phyloP scores from a whole-genome alignment of 2,113 vertebrate species.

The Pseudorectes ferrugineus region DNA sequence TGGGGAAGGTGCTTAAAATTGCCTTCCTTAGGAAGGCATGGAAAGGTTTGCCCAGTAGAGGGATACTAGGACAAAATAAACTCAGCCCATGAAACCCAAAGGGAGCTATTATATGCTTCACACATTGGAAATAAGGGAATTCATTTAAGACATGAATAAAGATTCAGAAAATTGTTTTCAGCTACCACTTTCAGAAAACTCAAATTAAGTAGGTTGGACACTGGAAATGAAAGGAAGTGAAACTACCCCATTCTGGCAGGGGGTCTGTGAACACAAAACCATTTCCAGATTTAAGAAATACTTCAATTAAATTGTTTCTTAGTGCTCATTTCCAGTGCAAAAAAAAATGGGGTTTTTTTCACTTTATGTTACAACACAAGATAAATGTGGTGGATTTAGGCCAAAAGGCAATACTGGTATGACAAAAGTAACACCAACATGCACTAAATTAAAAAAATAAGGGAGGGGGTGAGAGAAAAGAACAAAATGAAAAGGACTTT shows the following conservation, averaged over 20 bases:
- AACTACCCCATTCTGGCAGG: neutral
- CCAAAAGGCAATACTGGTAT: neutral
- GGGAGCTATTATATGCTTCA: neutral
- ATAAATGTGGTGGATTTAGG: neutral
- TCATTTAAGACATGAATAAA: conserved; percentile 8
- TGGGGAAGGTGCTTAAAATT: neutral
- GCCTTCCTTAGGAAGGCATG: neutral
- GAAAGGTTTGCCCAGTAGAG: conserved; percentile 2
- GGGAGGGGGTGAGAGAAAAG: neutral
- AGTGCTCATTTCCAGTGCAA: neutral
- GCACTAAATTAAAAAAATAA: neutral
- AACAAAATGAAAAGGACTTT: neutral
- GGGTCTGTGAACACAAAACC: conserved; percentile 42
- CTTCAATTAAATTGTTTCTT: conserved; percentile 21
- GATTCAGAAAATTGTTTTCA: conserved; percentile 17
- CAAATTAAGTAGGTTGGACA: neutral
- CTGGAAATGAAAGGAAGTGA: conserved; percentile 38
- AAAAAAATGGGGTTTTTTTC: neutral
- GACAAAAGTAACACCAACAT: neutral
- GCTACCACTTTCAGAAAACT: conserved; percentile 15
- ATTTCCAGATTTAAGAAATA: conserved; percentile 51
- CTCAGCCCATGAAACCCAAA: neutral
- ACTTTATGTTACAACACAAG: neutral
- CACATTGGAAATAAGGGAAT: neutral
- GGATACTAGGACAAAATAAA: conserved; percentile 14